These are phyloP conservation scores for Spinibarbus caldwelli DNA, from an alignment of 2,797 vertebrate species.

Conservation along the genomic window DNA sequence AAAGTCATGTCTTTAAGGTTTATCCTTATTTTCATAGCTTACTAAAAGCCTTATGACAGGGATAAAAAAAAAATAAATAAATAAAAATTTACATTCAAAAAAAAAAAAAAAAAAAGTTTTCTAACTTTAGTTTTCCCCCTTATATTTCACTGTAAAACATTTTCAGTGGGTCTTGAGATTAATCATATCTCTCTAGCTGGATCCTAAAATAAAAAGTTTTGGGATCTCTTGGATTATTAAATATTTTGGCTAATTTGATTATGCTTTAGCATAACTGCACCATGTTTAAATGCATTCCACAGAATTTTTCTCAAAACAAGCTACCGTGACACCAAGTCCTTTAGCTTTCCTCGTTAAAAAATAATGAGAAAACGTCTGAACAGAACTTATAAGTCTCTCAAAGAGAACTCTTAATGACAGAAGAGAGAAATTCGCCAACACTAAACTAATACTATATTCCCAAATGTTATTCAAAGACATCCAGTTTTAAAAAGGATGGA, in stretches of 20 bases:
- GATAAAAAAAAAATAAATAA: too few species aligned
- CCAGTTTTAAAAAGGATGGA: background rate
- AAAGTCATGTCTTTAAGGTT: too few species aligned
- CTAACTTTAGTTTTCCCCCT: background rate
- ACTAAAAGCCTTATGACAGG: background rate
- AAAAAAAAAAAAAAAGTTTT: background rate
- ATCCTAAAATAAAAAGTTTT: background rate
- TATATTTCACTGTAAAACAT: background rate
- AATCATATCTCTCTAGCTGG: background rate
- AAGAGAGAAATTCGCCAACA: background rate
- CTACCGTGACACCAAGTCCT: background rate
- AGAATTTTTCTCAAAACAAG: slow-evolving; percentile 4
- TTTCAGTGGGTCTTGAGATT: background rate
- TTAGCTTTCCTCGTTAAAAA: background rate
- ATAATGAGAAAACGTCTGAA: background rate
- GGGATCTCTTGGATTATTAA: background rate
- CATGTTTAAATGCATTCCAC: background rate
- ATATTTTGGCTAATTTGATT: background rate
- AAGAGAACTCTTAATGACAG: background rate
- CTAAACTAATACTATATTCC: background rate
- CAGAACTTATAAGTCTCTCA: background rate
- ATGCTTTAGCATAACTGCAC: background rate
- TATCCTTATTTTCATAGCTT: too few species aligned
- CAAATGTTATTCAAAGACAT: slow-evolving; percentile 21
- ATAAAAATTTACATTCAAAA: too few species aligned